A percentile compares a stretch with the other conserved stretches of the same genome.
Evolutionary conservation across 2,797 vertebrate genomes (phyloP).

Genomic region (Micrastur ruficollis): DNA sequence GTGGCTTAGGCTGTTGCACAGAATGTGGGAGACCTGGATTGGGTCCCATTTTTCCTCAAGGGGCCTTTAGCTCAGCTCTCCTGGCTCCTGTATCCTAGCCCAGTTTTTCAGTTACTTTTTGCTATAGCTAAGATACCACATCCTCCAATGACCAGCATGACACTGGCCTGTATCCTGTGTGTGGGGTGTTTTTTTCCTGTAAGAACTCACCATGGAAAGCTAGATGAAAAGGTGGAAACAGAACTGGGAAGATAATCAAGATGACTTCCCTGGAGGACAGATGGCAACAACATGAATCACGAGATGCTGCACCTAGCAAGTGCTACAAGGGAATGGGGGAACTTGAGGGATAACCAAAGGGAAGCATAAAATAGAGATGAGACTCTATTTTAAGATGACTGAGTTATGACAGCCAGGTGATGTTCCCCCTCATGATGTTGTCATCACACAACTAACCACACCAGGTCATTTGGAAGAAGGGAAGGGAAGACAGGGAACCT

Average conservation of each 20-base stretch:
- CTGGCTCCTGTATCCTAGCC: not conserved
- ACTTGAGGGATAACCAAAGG: not conserved
- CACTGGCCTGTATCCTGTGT: not conserved
- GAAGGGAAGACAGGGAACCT: not conserved
- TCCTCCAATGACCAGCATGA: not conserved
- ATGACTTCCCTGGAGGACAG: not conserved
- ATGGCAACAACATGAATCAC: not conserved
- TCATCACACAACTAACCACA: not conserved
- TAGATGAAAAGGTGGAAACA: not conserved
- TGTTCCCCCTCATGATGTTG: not conserved
- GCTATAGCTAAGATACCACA: not conserved
- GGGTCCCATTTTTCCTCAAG: not conserved
- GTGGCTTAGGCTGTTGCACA: not conserved
- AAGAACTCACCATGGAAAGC: not conserved
- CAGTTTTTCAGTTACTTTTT: not conserved
- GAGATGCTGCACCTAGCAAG: not conserved
- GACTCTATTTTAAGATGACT: not conserved
- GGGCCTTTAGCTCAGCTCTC: not conserved
- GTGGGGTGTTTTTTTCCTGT: not conserved
- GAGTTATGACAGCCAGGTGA: not conserved
- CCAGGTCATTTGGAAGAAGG: not conserved
- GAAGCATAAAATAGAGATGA: not conserved
- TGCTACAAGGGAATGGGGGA: not conserved
- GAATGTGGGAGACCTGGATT: not conserved
- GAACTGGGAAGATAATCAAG: not conserved